Evolutionary conservation across 2,797 vertebrate species (phyloP).

Genomic region (Propithecus perrieri): DNA sequence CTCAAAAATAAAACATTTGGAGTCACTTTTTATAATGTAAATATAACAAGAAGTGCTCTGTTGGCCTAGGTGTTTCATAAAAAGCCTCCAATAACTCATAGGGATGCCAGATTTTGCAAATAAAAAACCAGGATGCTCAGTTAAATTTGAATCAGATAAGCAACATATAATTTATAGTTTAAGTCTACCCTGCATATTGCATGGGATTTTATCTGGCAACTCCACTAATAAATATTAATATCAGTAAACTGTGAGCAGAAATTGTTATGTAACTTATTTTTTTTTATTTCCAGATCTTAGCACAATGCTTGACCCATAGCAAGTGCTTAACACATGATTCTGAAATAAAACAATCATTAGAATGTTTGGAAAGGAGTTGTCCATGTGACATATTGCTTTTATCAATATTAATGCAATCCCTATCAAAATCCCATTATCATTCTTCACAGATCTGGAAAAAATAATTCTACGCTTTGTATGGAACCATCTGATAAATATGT

Average conservation of each 20-base stretch:
- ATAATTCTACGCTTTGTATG: no score
- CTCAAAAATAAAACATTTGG: conserved; percentile 7
- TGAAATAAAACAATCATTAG: neutral
- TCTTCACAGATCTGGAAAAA: no score
- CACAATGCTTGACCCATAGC: neutral
- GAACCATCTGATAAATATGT: neutral
- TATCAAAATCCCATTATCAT: no score
- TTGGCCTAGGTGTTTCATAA: neutral
- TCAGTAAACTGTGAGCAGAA: neutral
- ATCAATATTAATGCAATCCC: no score
- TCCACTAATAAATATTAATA: neutral
- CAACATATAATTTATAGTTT: conserved; percentile 4
- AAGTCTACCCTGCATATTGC: neutral
- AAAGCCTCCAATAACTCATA: neutral
- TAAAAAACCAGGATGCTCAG: neutral
- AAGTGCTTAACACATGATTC: neutral
- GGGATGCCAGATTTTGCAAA: neutral
- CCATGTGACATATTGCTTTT: neutral
- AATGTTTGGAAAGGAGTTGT: neutral
- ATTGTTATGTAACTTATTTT: neutral
- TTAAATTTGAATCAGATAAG: conserved; percentile 39
- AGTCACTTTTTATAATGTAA: neutral
- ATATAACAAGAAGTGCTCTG: neutral
- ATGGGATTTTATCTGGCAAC: neutral
- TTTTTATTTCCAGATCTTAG: conserved; percentile 1